These are phyloP conservation scores for Symphodus melops DNA, from an alignment of 2,113 vertebrate genomes.

Conservation along the genomic window DNA sequence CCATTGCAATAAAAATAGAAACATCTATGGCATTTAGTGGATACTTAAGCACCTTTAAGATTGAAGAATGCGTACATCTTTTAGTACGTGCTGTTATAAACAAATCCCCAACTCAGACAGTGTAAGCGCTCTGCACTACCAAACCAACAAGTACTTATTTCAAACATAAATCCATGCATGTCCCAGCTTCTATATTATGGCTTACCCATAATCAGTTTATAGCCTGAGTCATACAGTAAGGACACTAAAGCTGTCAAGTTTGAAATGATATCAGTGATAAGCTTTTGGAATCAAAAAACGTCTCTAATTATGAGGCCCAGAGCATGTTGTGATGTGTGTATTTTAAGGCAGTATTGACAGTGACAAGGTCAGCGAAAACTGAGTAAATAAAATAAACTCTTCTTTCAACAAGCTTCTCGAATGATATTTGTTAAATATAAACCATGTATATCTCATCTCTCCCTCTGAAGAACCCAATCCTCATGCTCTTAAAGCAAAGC, in stretches of 20 bases:
- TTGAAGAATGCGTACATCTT: slow-evolving; percentile 20
- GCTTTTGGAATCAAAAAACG: slow-evolving; percentile 46
- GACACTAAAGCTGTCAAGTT: slow-evolving; percentile 1
- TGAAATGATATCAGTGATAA: slow-evolving; percentile 43
- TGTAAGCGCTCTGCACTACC: neutral
- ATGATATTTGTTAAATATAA: slow-evolving; percentile 67
- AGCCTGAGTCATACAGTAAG: neutral
- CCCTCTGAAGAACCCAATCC: slow-evolving; percentile 44
- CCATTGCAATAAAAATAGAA: slow-evolving; percentile 2
- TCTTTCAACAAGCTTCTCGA: slow-evolving; percentile 61
- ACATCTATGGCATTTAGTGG: neutral
- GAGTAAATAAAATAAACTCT: slow-evolving; percentile 40
- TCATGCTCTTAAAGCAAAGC: slow-evolving; percentile 26
- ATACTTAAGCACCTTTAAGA: neutral
- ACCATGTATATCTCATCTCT: slow-evolving; percentile 34
- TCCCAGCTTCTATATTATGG: slow-evolving; percentile 2
- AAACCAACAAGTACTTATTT: slow-evolving; percentile 10
- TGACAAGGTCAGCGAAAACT: slow-evolving; percentile 33
- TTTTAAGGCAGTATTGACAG: slow-evolving; percentile 46
- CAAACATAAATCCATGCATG: neutral
- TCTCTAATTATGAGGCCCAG: slow-evolving; percentile 26
- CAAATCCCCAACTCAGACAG: slow-evolving; percentile 24
- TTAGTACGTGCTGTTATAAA: slow-evolving; percentile 24
- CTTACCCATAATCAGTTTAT: slow-evolving; percentile 12
- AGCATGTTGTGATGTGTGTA: slow-evolving; percentile 26